Evolutionary conservation across 1,140 invertebrate species (phyloP).

Genomic region (Homarus americanus): DNA sequence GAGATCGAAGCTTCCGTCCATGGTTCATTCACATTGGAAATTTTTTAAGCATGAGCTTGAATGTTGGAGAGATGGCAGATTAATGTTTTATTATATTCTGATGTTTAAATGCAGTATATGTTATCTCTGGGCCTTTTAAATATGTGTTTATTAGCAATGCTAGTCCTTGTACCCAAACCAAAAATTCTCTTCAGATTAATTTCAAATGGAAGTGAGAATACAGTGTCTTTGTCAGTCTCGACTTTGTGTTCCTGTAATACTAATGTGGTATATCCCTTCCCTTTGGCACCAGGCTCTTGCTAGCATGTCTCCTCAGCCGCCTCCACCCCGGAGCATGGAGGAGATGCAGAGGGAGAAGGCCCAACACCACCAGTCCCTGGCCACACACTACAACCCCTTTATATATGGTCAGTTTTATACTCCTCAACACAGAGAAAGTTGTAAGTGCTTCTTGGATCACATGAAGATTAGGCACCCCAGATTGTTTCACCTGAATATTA

Average conservation of each 20-base stretch:
- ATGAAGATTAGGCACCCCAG: too few species aligned
- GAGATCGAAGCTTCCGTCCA: too few species aligned
- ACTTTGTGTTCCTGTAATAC: neutral
- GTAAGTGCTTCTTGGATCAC: too few species aligned
- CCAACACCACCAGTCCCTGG: slow-evolving; percentile 66
- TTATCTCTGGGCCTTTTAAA: neutral
- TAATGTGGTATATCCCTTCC: neutral
- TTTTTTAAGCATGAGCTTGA: too few species aligned
- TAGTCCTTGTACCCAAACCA: neutral
- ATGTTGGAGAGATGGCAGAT: neutral
- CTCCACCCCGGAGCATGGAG: slow-evolving; percentile 30
- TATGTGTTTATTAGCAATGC: neutral
- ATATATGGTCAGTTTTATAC: slow-evolving; percentile 80
- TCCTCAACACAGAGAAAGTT: too few species aligned
- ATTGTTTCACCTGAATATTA: too few species aligned
- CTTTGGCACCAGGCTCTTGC: slow-evolving; percentile 51
- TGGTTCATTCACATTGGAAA: too few species aligned
- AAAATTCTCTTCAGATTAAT: neutral
- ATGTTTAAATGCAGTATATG: neutral
- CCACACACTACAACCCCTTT: slow-evolving; percentile 57
- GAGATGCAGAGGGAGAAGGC: slow-evolving; percentile 75
- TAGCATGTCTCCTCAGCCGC: slow-evolving; percentile 67
- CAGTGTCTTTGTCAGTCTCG: neutral
- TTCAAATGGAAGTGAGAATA: slow-evolving; percentile 14
- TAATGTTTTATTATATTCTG: neutral